A percentile compares a stretch with the other conserved stretches of the same genome.
phyloP scores from a whole-genome alignment of 2,888 invertebrate species.

The Tubulanus polymorphus region DNA sequence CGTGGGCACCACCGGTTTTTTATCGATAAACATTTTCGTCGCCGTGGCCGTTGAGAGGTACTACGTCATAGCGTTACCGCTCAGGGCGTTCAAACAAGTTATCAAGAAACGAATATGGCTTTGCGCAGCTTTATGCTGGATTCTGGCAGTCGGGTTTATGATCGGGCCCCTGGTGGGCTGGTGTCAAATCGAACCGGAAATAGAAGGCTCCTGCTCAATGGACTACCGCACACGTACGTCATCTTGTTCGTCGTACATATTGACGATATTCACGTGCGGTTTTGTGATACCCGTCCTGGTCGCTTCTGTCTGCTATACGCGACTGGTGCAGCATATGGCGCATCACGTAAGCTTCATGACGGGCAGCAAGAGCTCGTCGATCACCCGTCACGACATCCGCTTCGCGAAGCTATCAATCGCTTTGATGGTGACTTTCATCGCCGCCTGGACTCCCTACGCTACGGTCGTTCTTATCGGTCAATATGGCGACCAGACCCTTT shows the following conservation, averaged over 20 bases:
- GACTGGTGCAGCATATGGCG: too few species aligned
- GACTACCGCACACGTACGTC: conserved; percentile 25
- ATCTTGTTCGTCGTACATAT: conserved; percentile 22
- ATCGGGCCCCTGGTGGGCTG: conserved; percentile 25
- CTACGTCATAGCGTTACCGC: conserved; percentile 20
- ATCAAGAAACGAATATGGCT: conserved; percentile 8
- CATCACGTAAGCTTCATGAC: not conserved
- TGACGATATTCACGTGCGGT: conserved; percentile 23
- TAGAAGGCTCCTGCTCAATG: conserved; percentile 28
- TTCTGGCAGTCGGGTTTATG: conserved; percentile 25
- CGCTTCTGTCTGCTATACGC: conserved; percentile 23
- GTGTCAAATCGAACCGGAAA: conserved; percentile 27
- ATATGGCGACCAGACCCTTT: conserved; percentile 60
- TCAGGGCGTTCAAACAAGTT: conserved; percentile 9
- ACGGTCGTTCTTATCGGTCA: conserved; percentile 71
- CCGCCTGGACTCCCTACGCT: conserved; percentile 81
- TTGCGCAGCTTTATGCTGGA: conserved; percentile 20
- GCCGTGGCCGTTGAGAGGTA: conserved; percentile 27
- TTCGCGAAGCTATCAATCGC: conserved; percentile 22
- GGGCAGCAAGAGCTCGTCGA: not conserved
- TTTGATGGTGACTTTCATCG: conserved; percentile 64
- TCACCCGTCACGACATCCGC: conserved; percentile 15
- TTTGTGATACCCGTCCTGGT: conserved; percentile 24
- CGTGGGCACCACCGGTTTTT: conserved; percentile 25
- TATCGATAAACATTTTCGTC: conserved; percentile 28